Conservation (phyloP, 2,113 vertebrate genomes). For the Hydrolagus affinis region DNA sequence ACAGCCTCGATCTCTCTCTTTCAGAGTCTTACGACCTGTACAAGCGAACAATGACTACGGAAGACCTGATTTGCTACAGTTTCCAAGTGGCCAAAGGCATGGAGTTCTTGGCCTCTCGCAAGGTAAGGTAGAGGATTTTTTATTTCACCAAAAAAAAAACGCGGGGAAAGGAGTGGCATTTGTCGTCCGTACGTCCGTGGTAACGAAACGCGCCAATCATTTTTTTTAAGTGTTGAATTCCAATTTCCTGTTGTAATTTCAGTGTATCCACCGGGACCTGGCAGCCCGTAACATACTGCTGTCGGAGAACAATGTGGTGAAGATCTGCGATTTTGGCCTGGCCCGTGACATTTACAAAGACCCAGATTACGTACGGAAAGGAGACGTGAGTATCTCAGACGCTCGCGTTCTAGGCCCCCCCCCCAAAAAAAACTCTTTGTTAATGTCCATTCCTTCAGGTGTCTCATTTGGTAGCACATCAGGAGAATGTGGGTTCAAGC, state of each 20-base stretch:
- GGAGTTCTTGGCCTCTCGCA: slow-evolving; percentile 88
- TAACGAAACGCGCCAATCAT: background rate
- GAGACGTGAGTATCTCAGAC: slow-evolving; percentile 67
- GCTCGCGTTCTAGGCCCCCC: background rate
- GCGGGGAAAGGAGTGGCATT: no score
- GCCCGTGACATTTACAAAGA: slow-evolving; percentile 90
- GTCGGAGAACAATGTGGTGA: slow-evolving; percentile 87
- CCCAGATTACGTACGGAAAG: slow-evolving; percentile 85
- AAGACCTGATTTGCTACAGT: slow-evolving; percentile 88
- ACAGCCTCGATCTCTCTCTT: slow-evolving; percentile 32
- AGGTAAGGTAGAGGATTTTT: slow-evolving; percentile 51
- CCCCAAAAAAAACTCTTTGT: no score
- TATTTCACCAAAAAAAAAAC: no score
- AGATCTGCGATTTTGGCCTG: slow-evolving; percentile 89
- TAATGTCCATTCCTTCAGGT: background rate
- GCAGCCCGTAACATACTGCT: slow-evolving; percentile 86
- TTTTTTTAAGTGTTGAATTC: background rate
- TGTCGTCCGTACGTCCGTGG: no score
- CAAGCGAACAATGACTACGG: slow-evolving; percentile 76
- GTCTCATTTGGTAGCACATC: no score
- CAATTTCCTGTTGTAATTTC: slow-evolving; percentile 22
- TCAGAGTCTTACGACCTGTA: slow-evolving; percentile 81
- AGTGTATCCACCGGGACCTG: slow-evolving; percentile 88
- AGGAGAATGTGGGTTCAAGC: background rate
- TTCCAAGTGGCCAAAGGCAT: slow-evolving; percentile 93